Conservation (phyloP, 1,140 invertebrate species). For the Copidosoma floridanum region DNA sequence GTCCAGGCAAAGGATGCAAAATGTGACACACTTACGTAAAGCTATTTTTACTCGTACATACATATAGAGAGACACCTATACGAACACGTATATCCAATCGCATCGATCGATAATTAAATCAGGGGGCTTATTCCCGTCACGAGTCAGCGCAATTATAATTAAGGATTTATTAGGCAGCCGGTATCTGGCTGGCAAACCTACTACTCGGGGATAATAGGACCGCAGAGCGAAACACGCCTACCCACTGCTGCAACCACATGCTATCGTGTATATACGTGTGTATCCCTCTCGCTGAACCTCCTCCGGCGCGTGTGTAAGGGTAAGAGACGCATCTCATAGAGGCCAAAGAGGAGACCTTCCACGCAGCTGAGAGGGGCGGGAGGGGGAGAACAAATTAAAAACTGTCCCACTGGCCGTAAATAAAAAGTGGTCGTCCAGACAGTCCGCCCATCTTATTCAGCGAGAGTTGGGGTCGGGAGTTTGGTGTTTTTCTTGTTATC, state of each 20-base stretch:
- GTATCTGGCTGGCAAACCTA: slow-evolving; percentile 34
- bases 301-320: slow-evolving; percentile 49
- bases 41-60: too few relatives aligned
- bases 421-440: slow-evolving; percentile 43
- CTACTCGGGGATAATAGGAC: slow-evolving; percentile 25
- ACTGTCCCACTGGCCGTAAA: slow-evolving; percentile 58
- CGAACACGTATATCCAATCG: too few relatives aligned
- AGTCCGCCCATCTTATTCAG: slow-evolving; percentile 51
- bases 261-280: slow-evolving; percentile 53
- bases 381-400: slow-evolving; percentile 58
- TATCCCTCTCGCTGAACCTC: too few relatives aligned
- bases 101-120: slow-evolving; percentile 56
- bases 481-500: too few relatives aligned
- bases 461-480: too few relatives aligned
- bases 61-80: too few relatives aligned
- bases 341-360: slow-evolving; percentile 32
- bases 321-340: slow-evolving; percentile 53
- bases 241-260: slow-evolving; percentile 35
- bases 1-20: too few relatives aligned
- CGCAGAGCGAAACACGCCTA: slow-evolving; percentile 49
- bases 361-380: slow-evolving; percentile 17
- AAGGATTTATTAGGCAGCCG: slow-evolving; percentile 56
- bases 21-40: too few relatives aligned
- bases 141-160: slow-evolving; percentile 58
- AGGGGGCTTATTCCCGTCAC: slow-evolving; percentile 56